phyloP scores from a whole-genome alignment of 1,140 invertebrate species.

The Drosophila eugracilis region DNA sequence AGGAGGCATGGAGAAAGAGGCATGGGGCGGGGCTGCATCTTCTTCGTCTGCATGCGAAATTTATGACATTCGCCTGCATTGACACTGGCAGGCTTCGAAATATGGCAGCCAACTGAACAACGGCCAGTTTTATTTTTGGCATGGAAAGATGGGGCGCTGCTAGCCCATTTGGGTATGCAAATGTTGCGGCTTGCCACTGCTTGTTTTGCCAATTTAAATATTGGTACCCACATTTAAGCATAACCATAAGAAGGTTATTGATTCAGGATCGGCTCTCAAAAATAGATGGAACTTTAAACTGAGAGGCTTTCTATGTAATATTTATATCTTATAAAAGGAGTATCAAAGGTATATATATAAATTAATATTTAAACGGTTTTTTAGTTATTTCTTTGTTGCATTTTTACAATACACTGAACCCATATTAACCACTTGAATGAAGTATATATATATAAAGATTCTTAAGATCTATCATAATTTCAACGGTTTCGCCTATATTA shows the following conservation, averaged over 20 bases:
- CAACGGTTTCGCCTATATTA: no score
- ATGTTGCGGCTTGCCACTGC: slow-evolving; percentile 12
- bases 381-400: no score
- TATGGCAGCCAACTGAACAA: slow-evolving; percentile 46
- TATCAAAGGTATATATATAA: no score
- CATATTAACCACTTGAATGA: no score
- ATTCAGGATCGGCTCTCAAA: not conserved
- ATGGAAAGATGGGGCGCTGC: not conserved
- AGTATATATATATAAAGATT: no score
- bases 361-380: no score
- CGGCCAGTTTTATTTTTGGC: slow-evolving; percentile 29
- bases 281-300: not conserved
- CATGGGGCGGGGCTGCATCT: slow-evolving; percentile 19
- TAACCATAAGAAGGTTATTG: not conserved
- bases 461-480: no score
- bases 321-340: no score
- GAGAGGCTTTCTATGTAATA: no score
- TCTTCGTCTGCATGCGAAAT: slow-evolving; percentile 52
- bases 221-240: not conserved
- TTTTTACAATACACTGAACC: no score
- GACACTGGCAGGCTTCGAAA: slow-evolving; percentile 66
- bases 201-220: slow-evolving; percentile 14
- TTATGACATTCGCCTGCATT: slow-evolving; percentile 74
- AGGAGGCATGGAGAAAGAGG: not conserved
- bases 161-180: slow-evolving; percentile 23